Base-by-base conservation (phyloP, 2,797 vertebrate species). In the Tapera naevia region DNA sequence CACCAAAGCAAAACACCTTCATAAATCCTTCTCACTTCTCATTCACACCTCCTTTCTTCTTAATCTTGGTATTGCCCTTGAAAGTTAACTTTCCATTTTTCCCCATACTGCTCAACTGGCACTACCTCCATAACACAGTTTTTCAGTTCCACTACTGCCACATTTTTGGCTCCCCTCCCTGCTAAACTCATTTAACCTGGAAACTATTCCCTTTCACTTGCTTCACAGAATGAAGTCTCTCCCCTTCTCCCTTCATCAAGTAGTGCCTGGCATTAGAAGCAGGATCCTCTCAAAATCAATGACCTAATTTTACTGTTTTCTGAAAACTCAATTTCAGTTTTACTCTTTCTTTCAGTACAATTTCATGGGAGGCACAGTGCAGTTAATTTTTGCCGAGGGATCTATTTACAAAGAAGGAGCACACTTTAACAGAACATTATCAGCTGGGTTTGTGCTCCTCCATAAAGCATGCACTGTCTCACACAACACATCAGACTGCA, bases 21-120 rank as follows among this genome's bases (percentile, higher is more conserved):
- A 73, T 41, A 91, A 94, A 94, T 89, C 85, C 76, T 89, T 80
- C 70, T 81, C 37, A 7, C 50, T 69, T 56, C 75, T 83, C 53
- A 19, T 2, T 35, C 32, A 43, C 32, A 45, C 46, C 19, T 83
- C 62, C 57, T 64, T 84, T 88, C 24, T 27, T 56, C 45, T 56
- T 81, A 86, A 84, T 89, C 82, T 92, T 82, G 45, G 17, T 35
- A 27, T 16, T 0, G 2, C 30, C 91, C 82, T 84, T 92, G 35
- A 45, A 75, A 86, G 64, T 64, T 78, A 56, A 60, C 67, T 89
- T 80, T 89, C 92, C 23, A 8, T 28, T 60, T 86, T 60, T 90
- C 67, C n/a, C 67, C 19, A 15, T 2, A 7, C 0, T 33, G 54
- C 60, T n/a, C 62, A 84, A 16, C 32, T 43, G 67, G 15, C 16